Base-by-base conservation (phyloP, 2,797 vertebrate genomes). In the Fratercula arctica region DNA sequence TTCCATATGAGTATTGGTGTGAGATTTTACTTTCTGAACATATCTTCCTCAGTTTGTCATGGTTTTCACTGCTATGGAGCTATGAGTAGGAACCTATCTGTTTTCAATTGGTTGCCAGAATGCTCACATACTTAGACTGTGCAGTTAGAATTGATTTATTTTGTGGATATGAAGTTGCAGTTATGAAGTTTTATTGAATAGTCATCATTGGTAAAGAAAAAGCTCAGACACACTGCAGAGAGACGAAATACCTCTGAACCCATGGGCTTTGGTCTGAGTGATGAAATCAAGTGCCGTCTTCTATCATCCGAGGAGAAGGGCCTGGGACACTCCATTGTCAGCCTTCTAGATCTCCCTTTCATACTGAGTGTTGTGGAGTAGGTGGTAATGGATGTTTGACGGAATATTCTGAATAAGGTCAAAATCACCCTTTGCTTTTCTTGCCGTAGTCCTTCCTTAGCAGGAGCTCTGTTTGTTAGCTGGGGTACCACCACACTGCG, bases 1-100 rank as follows among this genome's bases (percentile, higher is more conserved):
- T 97, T 97, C 95, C 95, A 97, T 96, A 94, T 96, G 95, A 93
- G 53, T 46, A 35, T 11, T 90, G 78, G 86, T 93, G 92, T 94
- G 94, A 96, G 89, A 89, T 83, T 94, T 87, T 94, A 28, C 73
- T 87, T 95, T 95, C 87, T 94, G 89, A 70, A 66, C 85, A 56
- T 92, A 78, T 89, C 92, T 93, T 90, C 93, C 66, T 87, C 66
- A 68, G 78, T 89, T 91, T 95, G 95, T 94, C 82, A 76, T 43
- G 61, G 77, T 70, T 96, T 96, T 94, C 88, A 33, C 79, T 94
- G 87, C 91, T 78, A 24, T 90, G 75, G 76, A 94, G 78, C 90
- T 87, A 11, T 56, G 43, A 95, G 89, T 26, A 87, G 72, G 81
- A 96, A 35, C 53, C 56, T 95, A 7, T 96, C 93, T 96, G 96